Conservation (phyloP, 2,888 invertebrate species). For the Notodromas monacha region DNA sequence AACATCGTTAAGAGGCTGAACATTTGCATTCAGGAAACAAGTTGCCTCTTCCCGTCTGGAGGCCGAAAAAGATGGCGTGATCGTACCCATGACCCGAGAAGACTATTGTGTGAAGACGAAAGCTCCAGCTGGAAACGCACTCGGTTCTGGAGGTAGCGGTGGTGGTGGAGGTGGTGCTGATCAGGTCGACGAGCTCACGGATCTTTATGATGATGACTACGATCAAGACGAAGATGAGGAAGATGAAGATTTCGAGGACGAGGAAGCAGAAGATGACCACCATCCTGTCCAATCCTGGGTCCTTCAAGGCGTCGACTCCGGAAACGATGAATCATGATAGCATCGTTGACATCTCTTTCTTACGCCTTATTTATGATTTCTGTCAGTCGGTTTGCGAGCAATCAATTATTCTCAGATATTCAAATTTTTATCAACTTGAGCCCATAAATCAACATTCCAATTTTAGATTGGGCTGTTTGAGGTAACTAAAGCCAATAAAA, state of each 20-base stretch:
- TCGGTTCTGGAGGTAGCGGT: no score
- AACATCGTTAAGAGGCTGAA: background rate
- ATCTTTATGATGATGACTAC: slow-evolving; percentile 83
- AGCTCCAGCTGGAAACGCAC: slow-evolving; percentile 50
- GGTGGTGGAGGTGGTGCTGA: no score
- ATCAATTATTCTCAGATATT: no score
- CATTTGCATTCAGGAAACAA: slow-evolving; percentile 39
- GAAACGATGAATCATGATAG: slow-evolving; percentile 66
- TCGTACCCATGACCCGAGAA: slow-evolving; percentile 82
- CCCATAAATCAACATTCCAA: no score
- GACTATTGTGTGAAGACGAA: slow-evolving; percentile 76
- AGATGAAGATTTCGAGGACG: slow-evolving; percentile 23
- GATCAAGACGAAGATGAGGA: slow-evolving; percentile 31
- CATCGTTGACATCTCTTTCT: no score
- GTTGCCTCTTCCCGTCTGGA: slow-evolving; percentile 75
- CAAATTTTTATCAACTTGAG: no score
- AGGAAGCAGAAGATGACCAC: slow-evolving; percentile 36
- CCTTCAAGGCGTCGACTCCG: slow-evolving; percentile 64
- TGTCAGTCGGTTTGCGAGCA: no score
- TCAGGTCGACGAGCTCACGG: slow-evolving; percentile 61
- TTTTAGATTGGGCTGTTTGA: no score
- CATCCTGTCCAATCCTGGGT: no score
- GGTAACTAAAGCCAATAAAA: no score
- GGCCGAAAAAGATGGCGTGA: slow-evolving; percentile 82
- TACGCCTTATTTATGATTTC: no score